Evolutionary conservation across 2,888 invertebrate species (phyloP).

Genomic region (Trachelus iudaicus): DNA sequence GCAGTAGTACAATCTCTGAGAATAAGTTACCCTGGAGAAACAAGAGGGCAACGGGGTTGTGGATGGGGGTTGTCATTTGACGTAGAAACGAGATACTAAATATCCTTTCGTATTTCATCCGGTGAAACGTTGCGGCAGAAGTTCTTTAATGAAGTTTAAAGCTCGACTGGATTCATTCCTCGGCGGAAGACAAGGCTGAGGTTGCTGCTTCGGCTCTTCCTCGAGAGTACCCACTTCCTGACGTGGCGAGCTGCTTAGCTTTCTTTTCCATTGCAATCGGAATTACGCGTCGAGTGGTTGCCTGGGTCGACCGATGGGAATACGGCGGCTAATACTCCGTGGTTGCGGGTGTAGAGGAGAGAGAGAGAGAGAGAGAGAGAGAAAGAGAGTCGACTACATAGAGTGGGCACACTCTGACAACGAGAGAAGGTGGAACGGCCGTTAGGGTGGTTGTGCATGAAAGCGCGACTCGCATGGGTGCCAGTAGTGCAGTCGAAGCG

Average conservation of each 20-base stretch:
- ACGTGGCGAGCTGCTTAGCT: not conserved
- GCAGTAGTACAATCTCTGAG: not conserved
- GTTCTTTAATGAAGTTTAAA: not conserved
- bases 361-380: not conserved
- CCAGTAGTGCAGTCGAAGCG: not conserved
- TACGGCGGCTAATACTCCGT: not conserved
- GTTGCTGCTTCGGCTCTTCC: not conserved
- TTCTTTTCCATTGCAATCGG: not conserved
- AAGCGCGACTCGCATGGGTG: not conserved
- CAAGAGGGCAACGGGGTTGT: not conserved
- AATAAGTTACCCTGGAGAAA: not conserved
- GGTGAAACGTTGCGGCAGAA: not conserved
- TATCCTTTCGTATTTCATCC: not conserved
- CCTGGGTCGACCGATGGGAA: not conserved
- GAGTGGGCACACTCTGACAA: not conserved
- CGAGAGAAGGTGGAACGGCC: not conserved
- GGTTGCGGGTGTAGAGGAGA: not conserved
- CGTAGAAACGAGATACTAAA: not conserved
- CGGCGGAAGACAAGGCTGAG: not conserved
- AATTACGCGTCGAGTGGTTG: not conserved
- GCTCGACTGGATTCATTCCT: not conserved
- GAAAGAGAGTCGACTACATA: not conserved
- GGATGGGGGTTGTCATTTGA: not conserved
- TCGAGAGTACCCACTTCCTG: not conserved
- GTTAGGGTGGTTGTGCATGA: not conserved